Percentiles rank a stretch among this genome's conserved stretches.
Conservation (phyloP, 1,140 invertebrate genomes). For the Orchesella cincta region DNA sequence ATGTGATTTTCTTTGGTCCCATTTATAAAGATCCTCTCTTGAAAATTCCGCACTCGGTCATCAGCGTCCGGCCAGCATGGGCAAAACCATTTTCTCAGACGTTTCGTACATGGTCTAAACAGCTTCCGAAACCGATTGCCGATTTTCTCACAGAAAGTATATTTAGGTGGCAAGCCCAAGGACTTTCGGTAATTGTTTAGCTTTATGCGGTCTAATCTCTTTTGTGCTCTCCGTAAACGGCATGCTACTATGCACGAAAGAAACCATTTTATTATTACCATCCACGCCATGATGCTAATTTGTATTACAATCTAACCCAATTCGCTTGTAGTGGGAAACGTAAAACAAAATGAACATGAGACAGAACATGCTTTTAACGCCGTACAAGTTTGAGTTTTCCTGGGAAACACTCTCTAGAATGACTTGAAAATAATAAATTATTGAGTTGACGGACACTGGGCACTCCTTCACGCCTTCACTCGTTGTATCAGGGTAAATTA, state of each 20-base stretch:
- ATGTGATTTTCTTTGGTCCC: slow-evolving; percentile 43
- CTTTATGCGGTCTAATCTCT: slow-evolving; percentile 36
- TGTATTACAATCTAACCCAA: too few relatives aligned
- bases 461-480: too few relatives aligned
- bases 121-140: slow-evolving; percentile 15
- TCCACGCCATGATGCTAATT: slow-evolving; percentile 8
- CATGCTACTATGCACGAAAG: background rate
- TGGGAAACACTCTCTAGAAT: too few relatives aligned
- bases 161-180: slow-evolving; percentile 33
- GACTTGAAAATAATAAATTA: too few relatives aligned
- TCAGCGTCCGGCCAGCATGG: background rate
- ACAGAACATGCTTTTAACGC: too few relatives aligned
- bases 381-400: too few relatives aligned
- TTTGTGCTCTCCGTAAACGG: slow-evolving; percentile 12
- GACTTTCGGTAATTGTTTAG: slow-evolving; percentile 44
- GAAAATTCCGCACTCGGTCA: background rate
- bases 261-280: background rate
- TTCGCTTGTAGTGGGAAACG: too few relatives aligned
- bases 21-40: slow-evolving; percentile 32
- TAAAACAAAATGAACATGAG: too few relatives aligned
- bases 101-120: background rate
- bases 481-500: too few relatives aligned
- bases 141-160: slow-evolving; percentile 4
- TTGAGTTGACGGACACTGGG: too few relatives aligned
- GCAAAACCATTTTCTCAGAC: background rate